Evolutionary conservation across 1,140 invertebrate genomes (phyloP), one percentile per base, ranked within the genome.

Genomic region (Scaptomyza graminum): DNA sequence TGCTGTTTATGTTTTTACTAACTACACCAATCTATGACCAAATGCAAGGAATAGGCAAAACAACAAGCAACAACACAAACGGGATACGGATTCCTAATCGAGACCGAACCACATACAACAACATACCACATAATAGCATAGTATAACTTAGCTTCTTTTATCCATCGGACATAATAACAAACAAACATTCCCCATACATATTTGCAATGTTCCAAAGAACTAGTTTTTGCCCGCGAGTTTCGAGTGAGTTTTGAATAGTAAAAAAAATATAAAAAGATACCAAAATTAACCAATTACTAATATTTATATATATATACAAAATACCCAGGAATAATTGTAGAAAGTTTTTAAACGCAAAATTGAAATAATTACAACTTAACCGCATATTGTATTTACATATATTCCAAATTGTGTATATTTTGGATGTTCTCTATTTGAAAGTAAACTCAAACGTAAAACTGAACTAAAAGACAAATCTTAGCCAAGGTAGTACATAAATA

Each of bases 141-240:
- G n/a, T n/a, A 57, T 37, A 65, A 22, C 18, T 18, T 22, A 22
- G 18, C 18, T 22, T 2, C 18, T 22, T 54, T 61, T 63, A 46
- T 54, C 49, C 39, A 44, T 37, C 44, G 37, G 28, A 50, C 28
- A 61, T 46, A 62, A 11, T 62, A 49, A 72, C 66, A 63, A 41
- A 72, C 66, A 63, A 59, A 74, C 50, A 63, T 63, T 70, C 50
- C 63, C 52, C 65, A 66, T 55, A 78, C 63, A 76, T 70, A 69
- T n/a, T n/a, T 67, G 79, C 49, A 71, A 68, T 76, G 63, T 80
- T 79, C 43, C 61, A 80, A 80, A 64, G 63, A 80, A 70, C 18
- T 22, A 34, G 31, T 34, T 8, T 60, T 60, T 61, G 75, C 49
- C 54, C 31, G 47, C 46, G 37, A 60, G 41, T 70, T 8, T 25